Evolutionary conservation across 1,140 invertebrate genomes (phyloP).

Genomic region (Drosophila nigromelanica): DNA sequence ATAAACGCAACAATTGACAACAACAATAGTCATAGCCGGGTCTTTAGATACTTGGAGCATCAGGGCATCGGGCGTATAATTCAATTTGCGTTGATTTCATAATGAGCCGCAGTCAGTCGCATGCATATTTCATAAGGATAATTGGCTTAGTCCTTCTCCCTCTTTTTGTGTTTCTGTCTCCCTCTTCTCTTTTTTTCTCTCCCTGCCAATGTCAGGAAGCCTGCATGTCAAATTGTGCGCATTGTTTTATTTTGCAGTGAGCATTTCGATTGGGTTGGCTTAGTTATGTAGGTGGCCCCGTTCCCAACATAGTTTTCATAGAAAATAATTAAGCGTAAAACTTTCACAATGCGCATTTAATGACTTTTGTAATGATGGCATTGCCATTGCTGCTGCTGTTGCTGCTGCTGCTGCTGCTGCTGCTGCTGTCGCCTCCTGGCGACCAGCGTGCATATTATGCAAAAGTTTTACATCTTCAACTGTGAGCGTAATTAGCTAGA

Average conservation of each 20-base stretch:
- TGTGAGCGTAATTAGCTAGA: slow-evolving; percentile 34
- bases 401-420: neutral
- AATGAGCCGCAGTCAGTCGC: slow-evolving; percentile 36
- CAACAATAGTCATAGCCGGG: neutral
- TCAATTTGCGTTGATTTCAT: slow-evolving; percentile 43
- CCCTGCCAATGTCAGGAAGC: neutral
- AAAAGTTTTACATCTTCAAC: slow-evolving; percentile 36
- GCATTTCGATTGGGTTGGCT: slow-evolving; percentile 2
- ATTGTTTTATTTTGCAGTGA: slow-evolving; percentile 33
- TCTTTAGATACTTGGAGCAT: neutral
- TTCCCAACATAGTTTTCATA: slow-evolving; percentile 25
- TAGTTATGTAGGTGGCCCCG: too few relatives aligned
- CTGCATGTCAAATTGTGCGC: slow-evolving; percentile 34
- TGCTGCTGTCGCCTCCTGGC: slow-evolving; percentile 38
- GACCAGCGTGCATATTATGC: slow-evolving; percentile 24
- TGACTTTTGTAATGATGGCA: slow-evolving; percentile 44
- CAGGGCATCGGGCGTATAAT: slow-evolving; percentile 1
- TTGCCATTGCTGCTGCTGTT: slow-evolving; percentile 15
- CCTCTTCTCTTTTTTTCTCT: neutral
- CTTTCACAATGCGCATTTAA: slow-evolving; percentile 43
- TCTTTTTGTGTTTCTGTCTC: neutral
- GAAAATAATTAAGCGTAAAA: slow-evolving; percentile 50
- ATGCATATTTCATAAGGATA: slow-evolving; percentile 54
- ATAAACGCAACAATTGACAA: slow-evolving; percentile 22
- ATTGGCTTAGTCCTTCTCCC: slow-evolving; percentile 34